Evolutionary conservation across 2,113 vertebrate species (phyloP), one percentile per base, ranked within the genome.

Genomic region (Mellivora capensis): DNA sequence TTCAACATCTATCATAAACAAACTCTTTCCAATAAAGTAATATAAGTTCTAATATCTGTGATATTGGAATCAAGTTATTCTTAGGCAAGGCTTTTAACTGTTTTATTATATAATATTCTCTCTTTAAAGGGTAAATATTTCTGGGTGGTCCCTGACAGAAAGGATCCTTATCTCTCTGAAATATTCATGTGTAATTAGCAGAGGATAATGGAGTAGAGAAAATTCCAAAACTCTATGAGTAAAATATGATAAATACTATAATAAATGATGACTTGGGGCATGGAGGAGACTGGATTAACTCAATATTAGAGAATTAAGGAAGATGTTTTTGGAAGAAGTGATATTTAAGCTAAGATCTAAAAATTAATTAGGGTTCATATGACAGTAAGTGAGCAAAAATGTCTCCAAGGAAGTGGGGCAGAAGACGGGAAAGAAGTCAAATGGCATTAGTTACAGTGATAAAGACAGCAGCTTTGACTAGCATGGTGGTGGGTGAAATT

Each of bases 21-120:
- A 96, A 96, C 37, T 95, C 57, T 96, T 92, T 94, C 64, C 79
- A 93, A 93, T 96, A 94, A 88, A 87, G 72, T 57, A 71, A 37
- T 96, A 74, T 76, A 90, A 52, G 94, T 93, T 88, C 72, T 86
- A 97, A 94, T 83, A 91, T 93, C 34, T 93, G n/a, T 17, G 54
- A 83, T 54, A 87, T 25, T 86, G 23, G 54, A 93, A 89, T 54
- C 44, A 86, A 64, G 31, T 86, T 88, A 86, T 69, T 96, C 62
- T 87, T 89, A 87, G 72, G 67, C 42, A 95, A 93, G 49, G 64
- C 4, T 91, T 93, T 69, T 91, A 94, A 47, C 57, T 88, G 54
- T 96, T 87, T 57, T 90, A 57, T 88, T 94, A 88, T 69, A 42
- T 76, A 97, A 90, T 77, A 71, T 64, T 82, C 10, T 91, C 21